Conservation (phyloP, 2,797 vertebrate genomes). For the Poeciliopsis infans region DNA sequence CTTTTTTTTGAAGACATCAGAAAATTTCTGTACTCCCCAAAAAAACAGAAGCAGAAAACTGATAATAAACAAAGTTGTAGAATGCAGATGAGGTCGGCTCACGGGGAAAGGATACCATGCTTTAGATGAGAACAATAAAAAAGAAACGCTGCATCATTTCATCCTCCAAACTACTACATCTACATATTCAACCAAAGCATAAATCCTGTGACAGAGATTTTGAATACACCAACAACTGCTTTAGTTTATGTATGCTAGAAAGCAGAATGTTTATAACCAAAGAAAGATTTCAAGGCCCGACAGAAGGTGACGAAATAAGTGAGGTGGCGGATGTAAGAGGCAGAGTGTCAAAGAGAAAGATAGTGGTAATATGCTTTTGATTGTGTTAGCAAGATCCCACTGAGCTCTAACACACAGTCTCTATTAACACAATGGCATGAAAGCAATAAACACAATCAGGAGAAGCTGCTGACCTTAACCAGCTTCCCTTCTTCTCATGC, state of each 20-base stretch:
- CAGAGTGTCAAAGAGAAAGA: slow-evolving; percentile 33
- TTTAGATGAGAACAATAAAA: slow-evolving; percentile 14
- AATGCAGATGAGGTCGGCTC: neutral
- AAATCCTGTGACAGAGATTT: neutral
- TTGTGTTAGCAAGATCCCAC: slow-evolving; percentile 52
- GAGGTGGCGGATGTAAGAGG: slow-evolving; percentile 13
- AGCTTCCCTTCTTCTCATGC: neutral
- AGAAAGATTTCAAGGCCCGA: neutral
- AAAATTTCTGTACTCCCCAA: too few species aligned
- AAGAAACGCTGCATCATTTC: neutral
- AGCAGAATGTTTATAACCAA: neutral
- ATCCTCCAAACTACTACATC: slow-evolving; percentile 2
- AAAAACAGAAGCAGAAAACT: neutral
- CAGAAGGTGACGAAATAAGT: neutral
- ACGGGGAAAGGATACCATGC: neutral
- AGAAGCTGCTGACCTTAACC: slow-evolving; percentile 20
- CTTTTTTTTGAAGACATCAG: slow-evolving; percentile 34
- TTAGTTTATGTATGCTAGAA: neutral
- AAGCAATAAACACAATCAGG: slow-evolving; percentile 44
- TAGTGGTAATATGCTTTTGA: slow-evolving; percentile 44
- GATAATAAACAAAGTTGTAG: slow-evolving; percentile 1
- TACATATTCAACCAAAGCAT: neutral
- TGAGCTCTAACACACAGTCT: slow-evolving; percentile 44
- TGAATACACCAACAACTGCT: neutral
- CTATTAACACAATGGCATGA: slow-evolving; percentile 56